phyloP scores from a whole-genome alignment of 2,888 invertebrate species.

The Pantelozetes paolii region DNA sequence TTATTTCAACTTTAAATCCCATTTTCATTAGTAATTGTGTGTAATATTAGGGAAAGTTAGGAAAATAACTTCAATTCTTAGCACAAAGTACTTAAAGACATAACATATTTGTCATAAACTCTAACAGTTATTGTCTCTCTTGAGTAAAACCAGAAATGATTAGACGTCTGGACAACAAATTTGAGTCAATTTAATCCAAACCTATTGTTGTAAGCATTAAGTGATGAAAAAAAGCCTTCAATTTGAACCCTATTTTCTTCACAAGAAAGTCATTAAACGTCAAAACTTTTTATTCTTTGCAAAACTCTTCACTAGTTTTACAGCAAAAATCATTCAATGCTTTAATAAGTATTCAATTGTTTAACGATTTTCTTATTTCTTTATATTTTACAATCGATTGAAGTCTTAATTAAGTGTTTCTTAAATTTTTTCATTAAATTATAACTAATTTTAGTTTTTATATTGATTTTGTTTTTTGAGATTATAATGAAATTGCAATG shows the following conservation, averaged over 20 bases:
- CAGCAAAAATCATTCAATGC: too few species aligned
- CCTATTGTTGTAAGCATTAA: background rate
- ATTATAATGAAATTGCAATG: too few species aligned
- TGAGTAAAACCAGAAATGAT: background rate
- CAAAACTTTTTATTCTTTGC: background rate
- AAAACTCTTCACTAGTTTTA: background rate
- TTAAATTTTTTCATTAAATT: too few species aligned
- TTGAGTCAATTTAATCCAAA: slow-evolving; percentile 13
- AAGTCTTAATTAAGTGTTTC: too few species aligned
- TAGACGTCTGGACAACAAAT: slow-evolving; percentile 1
- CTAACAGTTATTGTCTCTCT: too few species aligned
- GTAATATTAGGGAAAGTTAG: background rate
- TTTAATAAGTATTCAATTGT: too few species aligned
- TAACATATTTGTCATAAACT: background rate
- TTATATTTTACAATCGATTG: too few species aligned
- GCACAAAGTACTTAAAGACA: too few species aligned
- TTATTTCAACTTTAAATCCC: too few species aligned
- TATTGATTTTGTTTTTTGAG: background rate
- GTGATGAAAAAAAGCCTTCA: background rate
- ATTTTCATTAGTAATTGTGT: too few species aligned
- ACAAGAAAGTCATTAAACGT: background rate
- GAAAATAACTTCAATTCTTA: background rate
- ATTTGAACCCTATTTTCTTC: background rate
- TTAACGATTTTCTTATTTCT: too few species aligned
- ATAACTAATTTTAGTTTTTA: background rate